Evolutionary conservation across 1,140 invertebrate genomes (phyloP), one percentile per base, ranked within the genome.

Genomic region (Maconellicoccus hirsutus): DNA sequence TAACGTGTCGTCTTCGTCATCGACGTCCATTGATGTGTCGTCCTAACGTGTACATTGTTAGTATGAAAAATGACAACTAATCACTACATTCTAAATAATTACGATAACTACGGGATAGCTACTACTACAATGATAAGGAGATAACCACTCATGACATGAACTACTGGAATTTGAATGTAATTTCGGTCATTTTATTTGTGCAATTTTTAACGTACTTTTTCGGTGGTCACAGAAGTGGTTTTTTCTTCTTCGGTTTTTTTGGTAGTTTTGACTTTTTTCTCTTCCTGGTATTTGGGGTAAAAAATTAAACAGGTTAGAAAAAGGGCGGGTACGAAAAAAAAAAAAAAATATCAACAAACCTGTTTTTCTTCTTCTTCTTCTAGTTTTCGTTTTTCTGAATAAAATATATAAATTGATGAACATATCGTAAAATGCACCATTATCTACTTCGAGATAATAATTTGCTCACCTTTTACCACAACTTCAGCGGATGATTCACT

Each of bases 401-500:
- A 33, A 33, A 33, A 33, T 33, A 33, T 33, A 33, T 33, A 33
- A 33, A 33, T 3, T 33, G 29, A 33, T 33, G 29, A 33, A 33
- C 3, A 33, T 33, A 6, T 33, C 29, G 12, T 33, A 33, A 33
- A 33, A 33, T 42, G n/a, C 39, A 42, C 39, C 39, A 59, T 59
- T 19, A 59, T 19, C 29, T 6, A 33, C 29, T 33, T 33, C 29
- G 29, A 33, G 12, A 33, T 33, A 12, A 3, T 33, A 33, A 33
- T 33, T 33, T 33, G n/a, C n/a, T 52, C 42, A 52, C 80, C 86
- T 73, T 86, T 84, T 25, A 94, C 84, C 33, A 85, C 87, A 23
- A 94, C 80, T 76, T 87, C 84, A 27, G 90, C 90, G 16, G 85
- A 84, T 1, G 89, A 89, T 79, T 93, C 91, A 76, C 88, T 89